These are phyloP conservation scores for Tachystola acroxantha DNA, from an alignment of 2,888 invertebrate genomes.

Conservation along the genomic window DNA sequence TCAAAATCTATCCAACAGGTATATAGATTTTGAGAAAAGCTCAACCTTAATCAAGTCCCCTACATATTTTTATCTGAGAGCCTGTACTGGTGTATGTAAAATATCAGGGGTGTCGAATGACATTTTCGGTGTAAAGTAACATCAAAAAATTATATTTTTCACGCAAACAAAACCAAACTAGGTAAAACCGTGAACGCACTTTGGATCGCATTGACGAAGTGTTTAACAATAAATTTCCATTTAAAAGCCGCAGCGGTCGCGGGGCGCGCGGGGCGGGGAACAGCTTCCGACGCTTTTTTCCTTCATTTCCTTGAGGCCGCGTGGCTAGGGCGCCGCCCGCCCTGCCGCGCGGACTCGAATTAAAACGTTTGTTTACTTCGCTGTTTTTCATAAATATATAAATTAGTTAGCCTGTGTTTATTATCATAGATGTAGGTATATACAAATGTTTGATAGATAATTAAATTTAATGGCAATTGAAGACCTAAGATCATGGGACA, in stretches of 20 bases:
- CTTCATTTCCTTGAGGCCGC: constrained; percentile 74
- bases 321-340: constrained; percentile 60
- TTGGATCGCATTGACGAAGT: constrained; percentile 66
- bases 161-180: constrained; percentile 33
- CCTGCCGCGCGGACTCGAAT: constrained; percentile 36
- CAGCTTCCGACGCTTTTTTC: constrained; percentile 74
- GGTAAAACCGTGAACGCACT: constrained; percentile 53
- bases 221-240: constrained; percentile 78
- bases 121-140: no score
- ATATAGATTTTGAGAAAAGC: no score
- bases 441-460: background rate
- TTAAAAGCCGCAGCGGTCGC: constrained; percentile 67
- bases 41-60: no score
- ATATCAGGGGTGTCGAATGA: no score
- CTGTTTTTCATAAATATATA: background rate
- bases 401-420: no score
- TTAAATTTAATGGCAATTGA: no score
- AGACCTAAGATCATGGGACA: no score
- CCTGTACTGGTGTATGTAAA: no score
- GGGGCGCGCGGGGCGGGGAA: constrained; percentile 30
- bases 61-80: no score
- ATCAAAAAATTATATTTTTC: no score
- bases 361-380: constrained; percentile 50
- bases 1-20: no score
- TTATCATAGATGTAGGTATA: no score